Conservation (phyloP, 2,888 invertebrate species). For the Cyclophora punctaria region DNA sequence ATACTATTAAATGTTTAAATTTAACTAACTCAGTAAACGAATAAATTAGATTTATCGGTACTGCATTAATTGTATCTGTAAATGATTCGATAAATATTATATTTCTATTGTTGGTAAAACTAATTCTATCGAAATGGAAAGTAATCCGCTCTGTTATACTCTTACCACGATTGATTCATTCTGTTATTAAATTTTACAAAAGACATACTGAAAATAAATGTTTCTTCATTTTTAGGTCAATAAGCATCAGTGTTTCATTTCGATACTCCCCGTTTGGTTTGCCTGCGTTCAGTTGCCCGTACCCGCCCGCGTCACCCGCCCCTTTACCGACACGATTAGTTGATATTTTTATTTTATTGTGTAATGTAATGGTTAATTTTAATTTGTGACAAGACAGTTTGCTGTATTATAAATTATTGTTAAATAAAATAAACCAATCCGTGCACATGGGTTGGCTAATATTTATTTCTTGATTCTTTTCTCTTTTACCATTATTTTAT, state of each 20-base stretch:
- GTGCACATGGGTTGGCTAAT: constrained; percentile 13
- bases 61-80: constrained; percentile 69
- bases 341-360: constrained; percentile 21
- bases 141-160: constrained; percentile 69
- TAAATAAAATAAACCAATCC: constrained; percentile 19
- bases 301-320: constrained; percentile 6
- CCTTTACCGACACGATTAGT: constrained; percentile 20
- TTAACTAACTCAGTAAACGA: constrained; percentile 67
- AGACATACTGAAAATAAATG: constrained; percentile 82
- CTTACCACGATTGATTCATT: constrained; percentile 70
- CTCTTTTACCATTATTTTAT: background rate
- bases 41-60: constrained; percentile 72
- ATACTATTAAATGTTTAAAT: constrained; percentile 63
- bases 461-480: constrained; percentile 15
- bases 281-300: constrained; percentile 1
- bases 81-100: constrained; percentile 71
- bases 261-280: constrained; percentile 20
- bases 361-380: constrained; percentile 20
- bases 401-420: constrained; percentile 24
- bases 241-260: constrained; percentile 75
- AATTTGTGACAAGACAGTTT: constrained; percentile 21
- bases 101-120: constrained; percentile 70
- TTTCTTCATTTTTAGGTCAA: constrained; percentile 84
- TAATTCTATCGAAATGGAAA: constrained; percentile 64
- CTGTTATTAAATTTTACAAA: constrained; percentile 78